Percentiles rank a stretch among this genome's conserved stretches.
Conservation (phyloP, 2,797 vertebrate species). For the Meda fulgida region DNA sequence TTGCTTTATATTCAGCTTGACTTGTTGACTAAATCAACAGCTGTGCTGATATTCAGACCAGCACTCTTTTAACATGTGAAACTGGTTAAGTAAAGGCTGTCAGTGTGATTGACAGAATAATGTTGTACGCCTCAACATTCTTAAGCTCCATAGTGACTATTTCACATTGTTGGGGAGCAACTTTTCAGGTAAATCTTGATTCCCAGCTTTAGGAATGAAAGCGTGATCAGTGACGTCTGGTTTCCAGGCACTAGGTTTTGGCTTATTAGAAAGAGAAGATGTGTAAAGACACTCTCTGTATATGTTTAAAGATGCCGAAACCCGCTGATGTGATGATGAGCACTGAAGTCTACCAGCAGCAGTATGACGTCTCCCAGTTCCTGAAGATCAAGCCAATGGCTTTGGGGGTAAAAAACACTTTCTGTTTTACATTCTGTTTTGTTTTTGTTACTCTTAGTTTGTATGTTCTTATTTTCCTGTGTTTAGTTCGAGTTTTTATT, state of each 20-base stretch:
- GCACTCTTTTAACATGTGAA: neutral
- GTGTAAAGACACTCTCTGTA: neutral
- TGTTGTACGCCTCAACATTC: neutral
- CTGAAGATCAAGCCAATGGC: neutral
- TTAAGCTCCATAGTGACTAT: neutral
- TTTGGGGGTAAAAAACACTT: conserved; percentile 17
- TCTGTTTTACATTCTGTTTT: neutral
- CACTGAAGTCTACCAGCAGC: neutral
- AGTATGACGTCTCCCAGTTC: conserved; percentile 15
- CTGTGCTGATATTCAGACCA: neutral
- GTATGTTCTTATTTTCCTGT: neutral
- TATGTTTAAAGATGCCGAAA: neutral
- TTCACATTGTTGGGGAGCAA: neutral
- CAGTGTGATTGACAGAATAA: neutral
- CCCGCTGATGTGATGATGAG: neutral
- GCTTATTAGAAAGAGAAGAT: neutral
- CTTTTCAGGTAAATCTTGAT: conserved; percentile 13
- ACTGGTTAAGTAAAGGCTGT: neutral
- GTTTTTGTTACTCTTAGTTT: neutral
- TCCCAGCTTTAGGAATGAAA: neutral
- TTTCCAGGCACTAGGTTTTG: neutral
- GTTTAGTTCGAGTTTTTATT: neutral
- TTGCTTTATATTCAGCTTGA: neutral
- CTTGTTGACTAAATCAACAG: neutral
- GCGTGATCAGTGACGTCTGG: neutral